Base-by-base conservation (phyloP, 2,113 vertebrate species). In the Nasalis larvatus region DNA sequence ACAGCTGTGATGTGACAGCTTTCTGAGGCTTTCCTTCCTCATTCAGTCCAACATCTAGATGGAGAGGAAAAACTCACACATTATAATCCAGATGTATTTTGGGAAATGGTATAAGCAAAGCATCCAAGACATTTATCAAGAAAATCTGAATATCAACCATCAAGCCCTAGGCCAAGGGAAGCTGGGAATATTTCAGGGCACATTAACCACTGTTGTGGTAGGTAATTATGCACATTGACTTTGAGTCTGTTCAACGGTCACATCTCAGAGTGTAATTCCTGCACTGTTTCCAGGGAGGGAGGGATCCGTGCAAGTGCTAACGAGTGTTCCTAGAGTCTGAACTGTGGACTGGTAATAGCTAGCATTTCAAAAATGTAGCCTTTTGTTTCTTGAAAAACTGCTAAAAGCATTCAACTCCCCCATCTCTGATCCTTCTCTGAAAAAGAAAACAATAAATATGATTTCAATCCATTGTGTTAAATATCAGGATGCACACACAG, bases 201-300 rank as follows among this genome's bases (percentile, higher is more conserved):
- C 97, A 97, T 97, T 98, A 98, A 97, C 94, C 97, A 97, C 97
- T 97, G 95, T 94, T 97, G 96, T 94, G 85, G 94, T 97, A 96
- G 97, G 96, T 97, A 97, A 98, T 98, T 98, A 97, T 92, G 94
- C 94, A 96, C 95, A 91, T 60, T 97, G 95, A 98, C 95, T 98
- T 91, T 91, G 94, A 98, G 90, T 95, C 81, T 93, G 68, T 97
- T 97, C 96, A 96, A 94, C 0, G 60, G 96, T 96, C 95, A 96
- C 92, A 96, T 97, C 94, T 95, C 96, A 52, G 90, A 87, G 74
- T 96, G 66, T 77, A 85, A 96, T 97, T 92, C 82, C 94, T 90
- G 68, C 96, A 78, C 93, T 45, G 60, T 69, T 98, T 97, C 82
- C 88, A 95, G 45, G 68, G 95, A 90, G 77, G 91, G 92, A 96